Conservation (phyloP, 35 echinoderm and acorn worm genomes). For the Patiria miniata region DNA sequence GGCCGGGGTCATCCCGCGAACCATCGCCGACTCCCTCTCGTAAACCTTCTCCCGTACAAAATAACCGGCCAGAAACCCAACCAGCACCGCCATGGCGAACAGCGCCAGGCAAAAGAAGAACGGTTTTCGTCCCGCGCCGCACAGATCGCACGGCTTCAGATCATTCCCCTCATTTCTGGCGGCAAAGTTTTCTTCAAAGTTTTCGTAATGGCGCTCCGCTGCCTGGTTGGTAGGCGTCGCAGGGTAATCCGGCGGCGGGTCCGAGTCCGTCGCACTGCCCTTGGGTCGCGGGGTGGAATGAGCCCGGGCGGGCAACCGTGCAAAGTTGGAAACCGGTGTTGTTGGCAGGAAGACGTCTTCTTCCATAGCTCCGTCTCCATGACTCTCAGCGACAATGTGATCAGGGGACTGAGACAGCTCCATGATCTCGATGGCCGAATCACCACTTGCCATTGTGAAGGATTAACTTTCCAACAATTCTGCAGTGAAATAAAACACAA, state of each 20-base stretch:
- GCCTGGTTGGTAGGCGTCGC: background rate
- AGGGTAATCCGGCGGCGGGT: background rate
- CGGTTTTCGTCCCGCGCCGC: background rate
- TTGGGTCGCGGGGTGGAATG: background rate
- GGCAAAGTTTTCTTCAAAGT: too few relatives aligned
- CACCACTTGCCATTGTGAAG: slow-evolving; percentile 10
- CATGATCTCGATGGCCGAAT: slow-evolving; percentile 10
- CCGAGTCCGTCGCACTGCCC: background rate
- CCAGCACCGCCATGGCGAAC: background rate
- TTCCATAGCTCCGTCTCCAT: background rate
- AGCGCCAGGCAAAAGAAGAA: background rate
- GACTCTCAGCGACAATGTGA: background rate
- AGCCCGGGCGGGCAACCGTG: background rate
- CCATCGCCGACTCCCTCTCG: background rate
- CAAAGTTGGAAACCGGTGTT: background rate
- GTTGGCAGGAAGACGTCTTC: background rate
- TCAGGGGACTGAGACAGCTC: background rate
- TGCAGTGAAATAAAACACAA: too few relatives aligned
- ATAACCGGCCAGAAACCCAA: slow-evolving; percentile 34
- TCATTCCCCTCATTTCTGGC: background rate
- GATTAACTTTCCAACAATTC: background rate
- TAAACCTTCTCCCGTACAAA: slow-evolving; percentile 23
- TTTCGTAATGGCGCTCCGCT: background rate
- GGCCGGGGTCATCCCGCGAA: background rate
- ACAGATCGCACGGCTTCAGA: background rate